Evolutionary conservation across 2,113 vertebrate species (phyloP).

Genomic region (Heliornis fulica): DNA sequence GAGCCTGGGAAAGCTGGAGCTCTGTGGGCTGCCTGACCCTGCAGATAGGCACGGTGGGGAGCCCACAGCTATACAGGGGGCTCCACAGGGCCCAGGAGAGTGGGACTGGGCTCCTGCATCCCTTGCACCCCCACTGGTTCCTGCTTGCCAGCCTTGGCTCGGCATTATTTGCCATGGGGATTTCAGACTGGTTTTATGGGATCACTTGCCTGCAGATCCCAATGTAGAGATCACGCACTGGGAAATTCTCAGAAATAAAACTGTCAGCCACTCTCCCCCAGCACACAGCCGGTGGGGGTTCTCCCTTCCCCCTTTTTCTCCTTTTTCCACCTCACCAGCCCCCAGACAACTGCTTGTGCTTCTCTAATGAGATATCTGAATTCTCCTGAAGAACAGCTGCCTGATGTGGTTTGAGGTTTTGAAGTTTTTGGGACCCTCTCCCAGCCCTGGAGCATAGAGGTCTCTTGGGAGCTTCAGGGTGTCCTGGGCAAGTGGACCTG

Average conservation of each 20-base stretch:
- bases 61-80: accelerated
- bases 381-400: neutral
- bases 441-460: neutral
- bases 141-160: neutral
- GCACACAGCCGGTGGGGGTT: neutral
- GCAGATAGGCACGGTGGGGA: accelerated
- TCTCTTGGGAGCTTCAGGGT: neutral
- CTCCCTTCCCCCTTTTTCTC: neutral
- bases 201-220: conserved; percentile 1
- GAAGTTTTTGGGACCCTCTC: neutral
- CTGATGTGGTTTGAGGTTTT: neutral
- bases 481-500: neutral
- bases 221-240: neutral
- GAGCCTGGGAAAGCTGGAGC: neutral
- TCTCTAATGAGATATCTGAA: neutral
- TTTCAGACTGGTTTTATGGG: conserved; percentile 40
- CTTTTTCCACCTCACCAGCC: too few species aligned
- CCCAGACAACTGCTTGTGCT: neutral
- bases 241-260: conserved; percentile 54
- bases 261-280: conserved; percentile 14
- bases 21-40: neutral
- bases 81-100: neutral
- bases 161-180: conserved; percentile 35
- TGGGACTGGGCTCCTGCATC: neutral
- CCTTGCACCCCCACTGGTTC: neutral